Base-by-base conservation (phyloP, 2,888 invertebrate genomes). In the Platynereis dumerilii region DNA sequence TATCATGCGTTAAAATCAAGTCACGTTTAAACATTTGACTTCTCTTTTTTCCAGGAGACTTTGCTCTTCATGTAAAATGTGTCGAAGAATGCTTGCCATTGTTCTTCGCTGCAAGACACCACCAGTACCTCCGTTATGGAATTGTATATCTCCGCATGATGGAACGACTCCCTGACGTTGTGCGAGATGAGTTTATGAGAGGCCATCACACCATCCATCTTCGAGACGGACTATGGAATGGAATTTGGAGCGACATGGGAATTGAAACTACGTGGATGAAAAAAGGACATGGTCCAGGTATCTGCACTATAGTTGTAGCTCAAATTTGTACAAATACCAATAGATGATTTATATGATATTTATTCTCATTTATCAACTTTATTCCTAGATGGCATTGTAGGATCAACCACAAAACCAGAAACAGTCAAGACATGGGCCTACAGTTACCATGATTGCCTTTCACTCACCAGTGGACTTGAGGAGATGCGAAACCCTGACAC, bases 91-190 rank as follows among this genome's bases (percentile, higher is more conserved):
- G 72, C 68, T 28, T 73, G 34, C 71, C 69, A 2, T 73, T 70
- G 45, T 73, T 73, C 60, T 74, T 75, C 57, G 70, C 69, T 0
- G 66, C 73, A 22, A 68, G 71, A 7, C 73, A 74, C 48, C 29
- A 66, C 2, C 70, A 73, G 57, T 74, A 74, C 29, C 62, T 63
- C 10, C 28, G 66, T 24, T 75, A 73, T 68, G 74, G 66, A 2
- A 26, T 72, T 22, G 72, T 67, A 44, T 72, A 74, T 54, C 55
- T 74, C 1, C 34, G 68, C 22, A 60, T 65, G 2, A 71, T 72
- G 68, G 64, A 70, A 58, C 12, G 27, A 1, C 57, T 74, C 12
- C 69, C 69, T 28, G 2, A n/a, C n/a, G 64, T 70, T 7, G 44
- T 75, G 1, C 53, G 42, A 42, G 12, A 17, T 42, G 12, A 42